phyloP scores from a whole-genome alignment of 2,797 vertebrate genomes.

The Nannoperca australis region DNA sequence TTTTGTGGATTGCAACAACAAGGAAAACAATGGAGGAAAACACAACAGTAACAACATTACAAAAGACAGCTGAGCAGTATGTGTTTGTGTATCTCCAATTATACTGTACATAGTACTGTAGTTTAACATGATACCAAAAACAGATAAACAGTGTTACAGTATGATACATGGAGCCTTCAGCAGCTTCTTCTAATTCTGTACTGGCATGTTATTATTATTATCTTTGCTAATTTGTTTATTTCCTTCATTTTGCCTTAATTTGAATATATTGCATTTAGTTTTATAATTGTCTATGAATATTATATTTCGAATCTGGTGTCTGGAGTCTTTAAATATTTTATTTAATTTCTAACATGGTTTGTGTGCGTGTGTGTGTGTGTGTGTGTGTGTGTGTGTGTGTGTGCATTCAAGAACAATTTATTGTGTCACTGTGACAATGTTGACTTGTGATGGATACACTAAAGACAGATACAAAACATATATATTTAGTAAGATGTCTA shows the following conservation, averaged over 20 bases:
- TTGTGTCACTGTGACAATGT: background rate
- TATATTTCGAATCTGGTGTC: background rate
- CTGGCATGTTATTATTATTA: background rate
- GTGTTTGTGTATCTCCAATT: constrained; percentile 56
- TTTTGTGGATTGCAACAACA: constrained; percentile 53
- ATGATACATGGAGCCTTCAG: constrained; percentile 8
- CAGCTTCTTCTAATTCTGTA: background rate
- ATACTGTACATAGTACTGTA: constrained; percentile 25
- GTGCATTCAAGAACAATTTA: background rate
- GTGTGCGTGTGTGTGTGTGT: too few relatives aligned
- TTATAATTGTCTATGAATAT: background rate
- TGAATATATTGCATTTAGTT: background rate
- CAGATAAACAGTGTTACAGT: constrained; percentile 9
- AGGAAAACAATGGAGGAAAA: constrained; percentile 60
- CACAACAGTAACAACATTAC: constrained; percentile 51
- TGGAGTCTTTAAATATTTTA: background rate
- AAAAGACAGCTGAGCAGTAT: constrained; percentile 46
- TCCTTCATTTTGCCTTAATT: background rate
- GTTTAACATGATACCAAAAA: constrained; percentile 47
- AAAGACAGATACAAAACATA: constrained; percentile 5
- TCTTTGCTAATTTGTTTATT: background rate
- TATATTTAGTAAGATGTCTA: constrained; percentile 24
- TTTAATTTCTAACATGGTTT: background rate
- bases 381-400: background rate
- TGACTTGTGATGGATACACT: too few relatives aligned